These are phyloP conservation scores for Myiothlypis chrysogaster DNA, from an alignment of 2,797 vertebrate species.

Conservation along the genomic window DNA sequence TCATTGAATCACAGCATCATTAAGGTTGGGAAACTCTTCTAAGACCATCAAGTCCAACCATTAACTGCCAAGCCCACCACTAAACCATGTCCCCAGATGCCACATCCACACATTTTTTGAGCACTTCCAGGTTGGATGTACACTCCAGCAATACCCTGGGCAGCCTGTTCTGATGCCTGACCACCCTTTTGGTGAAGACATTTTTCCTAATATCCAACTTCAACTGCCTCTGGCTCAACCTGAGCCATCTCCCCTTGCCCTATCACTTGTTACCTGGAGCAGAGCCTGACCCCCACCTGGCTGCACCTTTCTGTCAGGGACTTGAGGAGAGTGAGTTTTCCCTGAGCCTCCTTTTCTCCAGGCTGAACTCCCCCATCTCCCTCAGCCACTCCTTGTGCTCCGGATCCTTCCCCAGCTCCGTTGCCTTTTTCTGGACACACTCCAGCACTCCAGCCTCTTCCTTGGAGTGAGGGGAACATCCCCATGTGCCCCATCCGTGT, in stretches of 20 bases:
- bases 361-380: background rate
- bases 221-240: background rate
- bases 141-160: background rate
- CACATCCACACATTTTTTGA: background rate
- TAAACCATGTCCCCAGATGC: background rate
- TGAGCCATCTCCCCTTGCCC: background rate
- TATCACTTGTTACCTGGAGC: background rate
- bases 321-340: background rate
- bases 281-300: fast-evolving
- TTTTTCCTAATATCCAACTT: background rate
- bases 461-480: background rate
- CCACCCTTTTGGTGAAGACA: background rate
- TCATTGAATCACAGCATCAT: background rate
- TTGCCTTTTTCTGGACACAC: background rate
- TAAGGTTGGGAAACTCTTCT: background rate
- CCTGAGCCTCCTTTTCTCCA: background rate
- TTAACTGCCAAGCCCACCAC: background rate
- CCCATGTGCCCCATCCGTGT: background rate
- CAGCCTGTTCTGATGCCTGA: background rate
- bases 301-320: background rate
- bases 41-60: background rate
- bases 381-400: background rate
- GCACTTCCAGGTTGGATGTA: background rate
- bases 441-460: background rate
- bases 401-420: background rate